Conservation (phyloP, 1,140 invertebrate genomes). For the Ceratitis capitata region DNA sequence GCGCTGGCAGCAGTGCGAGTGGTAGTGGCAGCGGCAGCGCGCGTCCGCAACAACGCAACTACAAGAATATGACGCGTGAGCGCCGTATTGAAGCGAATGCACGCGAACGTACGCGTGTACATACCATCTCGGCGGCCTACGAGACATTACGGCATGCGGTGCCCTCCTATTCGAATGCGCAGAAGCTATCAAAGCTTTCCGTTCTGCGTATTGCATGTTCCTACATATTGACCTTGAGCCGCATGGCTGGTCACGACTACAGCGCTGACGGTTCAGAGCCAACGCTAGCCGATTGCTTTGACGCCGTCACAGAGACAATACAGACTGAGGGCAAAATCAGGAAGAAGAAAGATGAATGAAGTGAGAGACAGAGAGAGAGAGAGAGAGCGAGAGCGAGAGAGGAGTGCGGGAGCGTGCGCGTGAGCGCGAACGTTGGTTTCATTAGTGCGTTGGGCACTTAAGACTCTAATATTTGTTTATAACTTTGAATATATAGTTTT, state of each 20-base stretch:
- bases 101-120: slow-evolving; percentile 88
- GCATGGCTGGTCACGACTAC: slow-evolving; percentile 74
- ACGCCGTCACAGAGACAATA: slow-evolving; percentile 86
- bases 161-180: slow-evolving; percentile 90
- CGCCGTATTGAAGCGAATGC: slow-evolving; percentile 93
- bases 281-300: slow-evolving; percentile 80
- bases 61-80: slow-evolving; percentile 95
- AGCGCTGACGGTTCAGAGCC: slow-evolving; percentile 67
- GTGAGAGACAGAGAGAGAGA: neutral
- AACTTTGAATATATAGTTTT: neutral
- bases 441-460: neutral
- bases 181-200: slow-evolving; percentile 91
- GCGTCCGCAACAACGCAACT: slow-evolving; percentile 80
- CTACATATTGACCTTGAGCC: slow-evolving; percentile 86
- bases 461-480: neutral
- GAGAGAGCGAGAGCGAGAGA: neutral
- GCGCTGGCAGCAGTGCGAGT: slow-evolving; percentile 42
- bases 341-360: slow-evolving; percentile 82
- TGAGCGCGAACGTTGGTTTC: too few relatives aligned
- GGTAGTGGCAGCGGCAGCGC: neutral
- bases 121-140: slow-evolving; percentile 94
- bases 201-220: slow-evolving; percentile 91
- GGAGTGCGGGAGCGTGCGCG: too few relatives aligned
- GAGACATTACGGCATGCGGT: slow-evolving; percentile 85
- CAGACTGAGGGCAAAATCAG: slow-evolving; percentile 90